These are phyloP conservation scores for Phthorimaea operculella DNA, from an alignment of 1,140 invertebrate genomes.

Conservation along the genomic window DNA sequence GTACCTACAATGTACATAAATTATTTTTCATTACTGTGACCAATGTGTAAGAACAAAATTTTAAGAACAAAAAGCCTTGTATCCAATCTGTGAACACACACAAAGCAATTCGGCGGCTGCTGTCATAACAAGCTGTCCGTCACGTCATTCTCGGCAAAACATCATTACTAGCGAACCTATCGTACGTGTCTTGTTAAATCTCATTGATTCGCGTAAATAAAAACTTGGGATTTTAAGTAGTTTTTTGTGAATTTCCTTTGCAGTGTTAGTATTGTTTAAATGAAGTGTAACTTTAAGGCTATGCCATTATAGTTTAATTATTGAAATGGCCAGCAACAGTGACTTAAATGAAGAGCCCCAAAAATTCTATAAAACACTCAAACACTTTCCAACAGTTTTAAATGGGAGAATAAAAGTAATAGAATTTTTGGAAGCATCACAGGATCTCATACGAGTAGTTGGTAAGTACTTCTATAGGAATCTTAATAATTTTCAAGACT, in stretches of 20 bases:
- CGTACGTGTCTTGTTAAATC: no score
- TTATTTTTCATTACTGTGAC: constrained; percentile 1
- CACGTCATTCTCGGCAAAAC: no score
- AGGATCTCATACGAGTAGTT: constrained; percentile 70
- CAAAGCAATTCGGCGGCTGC: not conserved
- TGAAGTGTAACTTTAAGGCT: not conserved
- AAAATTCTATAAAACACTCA: constrained; percentile 31
- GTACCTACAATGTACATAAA: not conserved
- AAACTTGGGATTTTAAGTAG: not conserved
- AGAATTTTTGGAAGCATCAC: constrained; percentile 72
- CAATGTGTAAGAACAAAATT: constrained; percentile 3
- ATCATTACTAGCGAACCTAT: no score
- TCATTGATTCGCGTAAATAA: not conserved
- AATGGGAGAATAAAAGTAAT: constrained; percentile 71
- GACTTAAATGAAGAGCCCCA: constrained; percentile 14
- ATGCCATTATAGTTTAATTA: not conserved
- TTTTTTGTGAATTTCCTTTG: not conserved
- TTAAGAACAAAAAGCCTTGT: not conserved
- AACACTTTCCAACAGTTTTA: constrained; percentile 60
- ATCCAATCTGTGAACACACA: not conserved
- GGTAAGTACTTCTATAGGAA: constrained; percentile 51
- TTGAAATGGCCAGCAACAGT: constrained; percentile 31
- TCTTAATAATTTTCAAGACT: no score
- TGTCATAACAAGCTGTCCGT: not conserved
- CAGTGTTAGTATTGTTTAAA: not conserved